Conservation (phyloP, 2,888 invertebrate species). For the Kryphioiulus occultus region DNA sequence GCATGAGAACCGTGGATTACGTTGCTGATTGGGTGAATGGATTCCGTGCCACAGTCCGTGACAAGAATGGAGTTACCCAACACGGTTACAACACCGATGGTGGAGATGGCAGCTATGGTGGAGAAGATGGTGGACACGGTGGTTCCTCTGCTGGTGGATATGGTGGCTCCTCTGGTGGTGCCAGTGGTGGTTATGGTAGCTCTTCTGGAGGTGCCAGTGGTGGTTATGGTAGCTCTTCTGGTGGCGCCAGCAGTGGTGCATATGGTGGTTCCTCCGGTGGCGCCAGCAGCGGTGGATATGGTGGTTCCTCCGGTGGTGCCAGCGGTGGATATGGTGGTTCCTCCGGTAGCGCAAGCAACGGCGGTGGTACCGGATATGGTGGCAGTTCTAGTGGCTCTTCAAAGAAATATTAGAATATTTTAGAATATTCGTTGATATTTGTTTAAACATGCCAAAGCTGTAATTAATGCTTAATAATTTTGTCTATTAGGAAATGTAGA, state of each 20-base stretch:
- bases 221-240: conserved; percentile 13
- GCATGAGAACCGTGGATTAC: conserved; percentile 75
- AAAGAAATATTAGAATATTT: not conserved
- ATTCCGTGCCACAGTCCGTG: conserved; percentile 54
- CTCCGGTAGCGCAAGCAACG: not conserved
- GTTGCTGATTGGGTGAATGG: conserved; percentile 65
- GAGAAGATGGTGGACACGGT: conserved; percentile 42
- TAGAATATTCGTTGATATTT: too few species aligned
- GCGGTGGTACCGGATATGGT: conserved; percentile 45
- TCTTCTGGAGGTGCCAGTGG: conserved; percentile 40
- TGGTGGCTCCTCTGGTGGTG: conserved; percentile 41
- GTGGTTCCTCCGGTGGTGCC: too few species aligned
- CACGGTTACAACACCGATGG: conserved; percentile 51
- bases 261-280: conserved; percentile 36
- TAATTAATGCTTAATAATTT: not conserved
- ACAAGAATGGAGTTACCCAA: conserved; percentile 51
- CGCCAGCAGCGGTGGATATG: too few species aligned
- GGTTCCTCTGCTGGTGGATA: conserved; percentile 17
- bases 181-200: conserved; percentile 42
- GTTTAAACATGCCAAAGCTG: not conserved
- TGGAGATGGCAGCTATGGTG: conserved; percentile 4
- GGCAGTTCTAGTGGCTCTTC: conserved; percentile 27
- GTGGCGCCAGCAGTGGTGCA: conserved; percentile 42
- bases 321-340: conserved; percentile 39
- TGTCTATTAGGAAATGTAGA: not conserved